phyloP scores from a whole-genome alignment of 2,888 invertebrate species.

The Hemistola chrysoprasaria region DNA sequence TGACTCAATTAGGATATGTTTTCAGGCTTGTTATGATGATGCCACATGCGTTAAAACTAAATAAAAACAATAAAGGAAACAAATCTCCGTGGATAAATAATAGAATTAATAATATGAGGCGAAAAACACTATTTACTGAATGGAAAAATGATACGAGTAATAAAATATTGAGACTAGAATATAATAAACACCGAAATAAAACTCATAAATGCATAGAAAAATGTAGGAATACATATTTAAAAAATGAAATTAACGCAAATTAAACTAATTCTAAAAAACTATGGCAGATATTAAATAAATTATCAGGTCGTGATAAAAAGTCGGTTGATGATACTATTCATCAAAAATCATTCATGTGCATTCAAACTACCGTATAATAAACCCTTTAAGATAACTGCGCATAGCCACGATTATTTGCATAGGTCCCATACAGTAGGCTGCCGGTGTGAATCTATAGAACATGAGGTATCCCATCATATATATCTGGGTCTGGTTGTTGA shows the following conservation, averaged over 20 bases:
- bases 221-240: no score
- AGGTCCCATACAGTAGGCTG: no score
- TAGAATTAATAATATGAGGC: background rate
- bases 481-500: no score
- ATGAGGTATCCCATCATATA: no score
- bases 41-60: no score
- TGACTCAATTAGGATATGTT: no score
- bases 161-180: background rate
- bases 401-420: slow-evolving; percentile 10
- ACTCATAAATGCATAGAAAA: background rate
- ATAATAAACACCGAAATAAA: background rate
- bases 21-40: no score
- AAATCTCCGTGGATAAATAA: background rate
- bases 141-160: no score
- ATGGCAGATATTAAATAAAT: background rate
- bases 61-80: no score
- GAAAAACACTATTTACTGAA: background rate
- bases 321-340: background rate
- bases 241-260: no score
- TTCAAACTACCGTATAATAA: slow-evolving; percentile 1
- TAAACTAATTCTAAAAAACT: background rate
- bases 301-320: background rate
- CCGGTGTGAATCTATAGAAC: no score
- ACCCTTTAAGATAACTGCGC: background rate
- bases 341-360: slow-evolving; percentile 17